A percentile compares a stretch with the other conserved stretches of the same genome.
These are phyloP conservation scores for Rhynchonycteris naso DNA, from an alignment of 2,797 vertebrate species.

Conservation along the genomic window DNA sequence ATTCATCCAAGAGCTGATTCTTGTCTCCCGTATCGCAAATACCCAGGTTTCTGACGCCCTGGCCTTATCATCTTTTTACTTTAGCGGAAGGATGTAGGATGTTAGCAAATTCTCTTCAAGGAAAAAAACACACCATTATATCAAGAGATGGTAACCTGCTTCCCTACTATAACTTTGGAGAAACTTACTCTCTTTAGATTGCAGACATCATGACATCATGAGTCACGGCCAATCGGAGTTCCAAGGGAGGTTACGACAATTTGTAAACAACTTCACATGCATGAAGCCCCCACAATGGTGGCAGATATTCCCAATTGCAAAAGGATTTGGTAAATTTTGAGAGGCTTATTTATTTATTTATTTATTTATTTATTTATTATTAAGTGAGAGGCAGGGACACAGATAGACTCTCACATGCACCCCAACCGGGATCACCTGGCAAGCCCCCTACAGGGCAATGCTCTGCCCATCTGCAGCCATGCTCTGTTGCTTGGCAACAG, in stretches of 20 bases:
- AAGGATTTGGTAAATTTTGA: neutral
- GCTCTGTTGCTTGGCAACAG: no score
- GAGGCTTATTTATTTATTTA: neutral
- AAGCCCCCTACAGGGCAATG: no score
- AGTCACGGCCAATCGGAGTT: neutral
- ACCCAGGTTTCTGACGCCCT: constrained; percentile 62
- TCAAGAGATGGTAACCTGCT: neutral
- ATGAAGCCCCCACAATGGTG: neutral
- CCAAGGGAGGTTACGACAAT: neutral
- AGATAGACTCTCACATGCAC: no score
- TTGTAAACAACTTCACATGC: neutral
- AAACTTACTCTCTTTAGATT: neutral
- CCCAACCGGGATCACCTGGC: no score
- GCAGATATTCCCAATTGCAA: neutral
- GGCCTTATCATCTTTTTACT: constrained; percentile 71
- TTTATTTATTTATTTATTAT: no score
- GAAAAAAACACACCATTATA: constrained; percentile 1
- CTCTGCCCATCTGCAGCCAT: no score
- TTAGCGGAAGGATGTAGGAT: constrained; percentile 25
- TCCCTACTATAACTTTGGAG: neutral
- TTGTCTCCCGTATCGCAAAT: constrained; percentile 43
- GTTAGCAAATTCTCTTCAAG: constrained; percentile 50
- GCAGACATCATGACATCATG: neutral
- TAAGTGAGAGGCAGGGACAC: no score
- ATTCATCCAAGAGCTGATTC: constrained; percentile 67